Base-by-base conservation (phyloP, 2,888 invertebrate species). In the Isotomurus palustris region DNA sequence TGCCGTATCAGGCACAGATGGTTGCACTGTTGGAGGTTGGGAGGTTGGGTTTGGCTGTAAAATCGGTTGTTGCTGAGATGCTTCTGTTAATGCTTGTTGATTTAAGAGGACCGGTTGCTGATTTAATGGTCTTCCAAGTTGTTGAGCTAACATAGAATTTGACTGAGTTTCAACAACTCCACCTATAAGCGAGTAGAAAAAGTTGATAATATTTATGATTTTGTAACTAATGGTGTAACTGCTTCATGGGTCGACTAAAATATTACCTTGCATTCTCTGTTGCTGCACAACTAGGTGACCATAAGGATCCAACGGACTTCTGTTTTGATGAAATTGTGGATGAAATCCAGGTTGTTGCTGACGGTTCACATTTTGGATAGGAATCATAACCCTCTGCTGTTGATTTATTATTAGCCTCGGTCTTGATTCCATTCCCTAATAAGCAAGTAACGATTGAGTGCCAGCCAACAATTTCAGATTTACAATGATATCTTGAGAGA, bases 381-480 rank as follows among this genome's bases (percentile, higher is more conserved):
- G 43, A 19, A 8, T 36, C 27, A 50, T 22, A 14, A 50, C 25
- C 14, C 22, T 17, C 17, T 40, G 21, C 14, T 6, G 27, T 19
- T 50, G 50, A 38, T 29, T 80, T 49, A 82, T 68, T 50, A 82
- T 72, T 70, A 82, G 74, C 65, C 81, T 74, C 62, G 79, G 78
- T 60, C 82, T 76, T 19, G 80, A 77, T 73, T 82, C 82, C 40
- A n/a, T n/a, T n/a, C n/a, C 14, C 32, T 32, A 19, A 44, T 22
- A 41, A 25, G 28, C 28, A 27, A 25, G n/a, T 5, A 24, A 27
- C 2, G 29, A 27, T 47, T 17, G 3, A 28, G 3, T 12, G 21
- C 24, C 24, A 27, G 14, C 74, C 65, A 73, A 71, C 58, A 21
- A 61, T 56, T 10, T 40, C 8, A n/a, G 19, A 17, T 40, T n/a